Base-by-base conservation (phyloP, 2,113 vertebrate genomes). In the Colius striatus region DNA sequence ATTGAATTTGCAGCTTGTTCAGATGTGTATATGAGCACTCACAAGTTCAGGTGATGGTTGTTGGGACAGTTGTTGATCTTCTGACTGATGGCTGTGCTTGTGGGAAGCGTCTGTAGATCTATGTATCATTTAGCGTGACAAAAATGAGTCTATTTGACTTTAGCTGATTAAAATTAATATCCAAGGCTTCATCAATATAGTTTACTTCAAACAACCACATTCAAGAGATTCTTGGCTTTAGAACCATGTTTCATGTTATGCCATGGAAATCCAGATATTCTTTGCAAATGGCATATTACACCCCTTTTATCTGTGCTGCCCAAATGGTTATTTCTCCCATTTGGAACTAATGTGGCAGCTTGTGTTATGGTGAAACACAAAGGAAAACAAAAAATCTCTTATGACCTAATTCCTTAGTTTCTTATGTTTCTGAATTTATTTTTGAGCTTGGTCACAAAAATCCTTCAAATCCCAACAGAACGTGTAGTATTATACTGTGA, bases 401-500 rank as follows among this genome's bases (percentile, higher is more conserved):
- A 12, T 72, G 58, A 66, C 10, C 71, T 77, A 67, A 62, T 57
- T 78, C 57, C 34, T 89, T 65, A 43, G 9, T 83, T 83, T 82
- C 41, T 73, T 29, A 4, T 10, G 11, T 34, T 90, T 30, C 18
- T 92, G 80, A 78, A 87, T 87, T 92, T 95, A 89, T 84, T 92
- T 30, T 54, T 92, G 57, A 71, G 25, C 9, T 18, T 18, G 55
- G 63, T 70, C 55, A 78, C 63, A 62, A 70, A 84, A 90, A 65
- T 84, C 57, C 76, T 94, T 86, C 57, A 90, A 95, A 77, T 91
- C 45, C 30, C 63, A 73, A 57, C 27, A 91, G 57, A 89, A 95
- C 81, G 72, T 72, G 13, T 60, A 80, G 51, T 0, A 4, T 32
- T 71, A 30, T 19, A 10, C 60, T 87, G 61, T 90, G 26, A 77